Conservation (phyloP, 2,797 vertebrate species). For the Artibeus jamaicensis region DNA sequence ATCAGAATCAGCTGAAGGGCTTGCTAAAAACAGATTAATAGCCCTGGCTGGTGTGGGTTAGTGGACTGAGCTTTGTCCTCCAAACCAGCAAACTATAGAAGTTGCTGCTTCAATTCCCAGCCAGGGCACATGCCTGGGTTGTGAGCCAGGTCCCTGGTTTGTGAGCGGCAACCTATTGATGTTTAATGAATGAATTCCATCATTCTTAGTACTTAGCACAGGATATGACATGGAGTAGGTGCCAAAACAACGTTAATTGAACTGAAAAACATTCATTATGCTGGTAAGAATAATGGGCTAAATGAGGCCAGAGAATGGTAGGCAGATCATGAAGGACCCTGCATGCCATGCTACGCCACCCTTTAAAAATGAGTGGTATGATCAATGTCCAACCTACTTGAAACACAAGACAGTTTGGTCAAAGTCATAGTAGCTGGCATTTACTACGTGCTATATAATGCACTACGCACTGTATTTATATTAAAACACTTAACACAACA, state of each 20-base stretch:
- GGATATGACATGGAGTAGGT: not conserved
- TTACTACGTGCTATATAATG: not conserved
- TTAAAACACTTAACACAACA: slow-evolving; percentile 5
- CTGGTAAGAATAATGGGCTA: not conserved
- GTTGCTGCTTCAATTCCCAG: no score
- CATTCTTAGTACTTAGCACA: slow-evolving; percentile 1
- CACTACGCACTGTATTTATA: slow-evolving; percentile 6
- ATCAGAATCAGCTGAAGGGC: not conserved
- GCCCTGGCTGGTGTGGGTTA: no score
- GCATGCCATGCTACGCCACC: not conserved
- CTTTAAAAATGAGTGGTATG: slow-evolving; percentile 15
- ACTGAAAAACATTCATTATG: slow-evolving; percentile 6
- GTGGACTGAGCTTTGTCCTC: no score
- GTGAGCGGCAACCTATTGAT: no score
- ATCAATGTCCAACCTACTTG: not conserved
- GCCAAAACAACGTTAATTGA: slow-evolving; percentile 13
- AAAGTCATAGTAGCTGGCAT: slow-evolving; percentile 1
- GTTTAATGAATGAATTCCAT: not conserved
- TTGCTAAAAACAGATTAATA: not conserved
- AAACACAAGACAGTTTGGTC: slow-evolving; percentile 12
- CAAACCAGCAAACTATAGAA: no score
- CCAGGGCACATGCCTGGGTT: no score
- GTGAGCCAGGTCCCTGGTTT: no score
- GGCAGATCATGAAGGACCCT: not conserved
- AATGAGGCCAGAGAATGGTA: not conserved